A percentile compares a stretch with the other conserved stretches of the same genome.
phyloP scores from a whole-genome alignment of 2,888 invertebrate species.

The Pelosia muscerda region DNA sequence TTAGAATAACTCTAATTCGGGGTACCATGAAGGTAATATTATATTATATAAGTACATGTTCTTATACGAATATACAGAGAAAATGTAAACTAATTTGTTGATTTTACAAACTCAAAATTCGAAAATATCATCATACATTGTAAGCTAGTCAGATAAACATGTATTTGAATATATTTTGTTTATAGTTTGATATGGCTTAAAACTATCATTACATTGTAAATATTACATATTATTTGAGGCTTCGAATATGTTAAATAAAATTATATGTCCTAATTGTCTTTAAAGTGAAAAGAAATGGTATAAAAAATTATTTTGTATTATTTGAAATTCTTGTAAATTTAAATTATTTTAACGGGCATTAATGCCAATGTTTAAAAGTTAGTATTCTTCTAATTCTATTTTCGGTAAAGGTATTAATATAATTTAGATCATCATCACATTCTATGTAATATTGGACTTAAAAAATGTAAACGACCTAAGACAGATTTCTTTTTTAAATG shows the following conservation, averaged over 20 bases:
- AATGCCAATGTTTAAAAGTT: too few species aligned
- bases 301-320: too few species aligned
- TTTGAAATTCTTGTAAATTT: too few species aligned
- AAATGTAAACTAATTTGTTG: too few species aligned
- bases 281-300: background rate
- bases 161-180: too few species aligned
- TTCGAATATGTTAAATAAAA: conserved; percentile 1
- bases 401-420: background rate
- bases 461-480: background rate
- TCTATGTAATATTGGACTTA: background rate
- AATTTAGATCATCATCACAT: background rate
- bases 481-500: background rate
- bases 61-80: background rate
- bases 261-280: background rate
- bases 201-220: background rate
- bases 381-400: background rate
- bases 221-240: background rate
- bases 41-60: background rate
- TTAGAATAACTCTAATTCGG: too few species aligned
- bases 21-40: too few species aligned
- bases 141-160: background rate
- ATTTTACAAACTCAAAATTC: background rate
- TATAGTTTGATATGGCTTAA: too few species aligned
- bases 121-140: background rate
- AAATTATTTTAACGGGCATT: too few species aligned